phyloP scores from a whole-genome alignment of 2,888 invertebrate species.

The Panzeria rudis region DNA sequence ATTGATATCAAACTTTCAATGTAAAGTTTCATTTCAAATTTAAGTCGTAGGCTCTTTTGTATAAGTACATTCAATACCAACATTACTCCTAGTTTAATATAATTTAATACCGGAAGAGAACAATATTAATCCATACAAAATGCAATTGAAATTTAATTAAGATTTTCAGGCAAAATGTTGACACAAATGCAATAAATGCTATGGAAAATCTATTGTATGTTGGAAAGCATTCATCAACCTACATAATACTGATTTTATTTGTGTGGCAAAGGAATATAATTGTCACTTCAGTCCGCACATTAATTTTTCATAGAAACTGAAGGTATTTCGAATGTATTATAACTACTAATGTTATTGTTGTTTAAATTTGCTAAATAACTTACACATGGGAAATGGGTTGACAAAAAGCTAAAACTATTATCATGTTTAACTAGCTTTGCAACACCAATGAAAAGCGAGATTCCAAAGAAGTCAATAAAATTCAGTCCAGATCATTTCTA shows the following conservation, averaged over 20 bases:
- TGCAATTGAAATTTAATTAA: conserved; percentile 66
- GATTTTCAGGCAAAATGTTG: conserved; percentile 63
- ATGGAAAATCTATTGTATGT: conserved; percentile 29
- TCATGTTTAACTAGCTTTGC: no score
- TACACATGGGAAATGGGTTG: background rate
- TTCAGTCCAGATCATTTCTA: no score
- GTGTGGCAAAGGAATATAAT: background rate
- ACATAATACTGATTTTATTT: background rate
- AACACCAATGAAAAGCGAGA: no score
- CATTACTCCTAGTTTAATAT: background rate
- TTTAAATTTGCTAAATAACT: conserved; percentile 6
- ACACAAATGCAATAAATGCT: conserved; percentile 59
- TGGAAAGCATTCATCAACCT: background rate
- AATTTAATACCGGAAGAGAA: conserved; percentile 58
- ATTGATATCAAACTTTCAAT: background rate
- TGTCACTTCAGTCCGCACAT: conserved; percentile 28
- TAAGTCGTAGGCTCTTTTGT: background rate
- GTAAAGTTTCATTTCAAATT: no score
- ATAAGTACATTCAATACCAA: background rate
- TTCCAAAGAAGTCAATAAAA: no score
- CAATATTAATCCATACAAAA: conserved; percentile 45
- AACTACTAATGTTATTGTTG: conserved; percentile 24
- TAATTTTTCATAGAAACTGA: conserved; percentile 54
- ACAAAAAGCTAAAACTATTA: no score
- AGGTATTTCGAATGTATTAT: conserved; percentile 28